A percentile compares a stretch with the other conserved stretches of the same genome.
Conservation (phyloP, 2,888 invertebrate genomes). For the Euproctis similis region DNA sequence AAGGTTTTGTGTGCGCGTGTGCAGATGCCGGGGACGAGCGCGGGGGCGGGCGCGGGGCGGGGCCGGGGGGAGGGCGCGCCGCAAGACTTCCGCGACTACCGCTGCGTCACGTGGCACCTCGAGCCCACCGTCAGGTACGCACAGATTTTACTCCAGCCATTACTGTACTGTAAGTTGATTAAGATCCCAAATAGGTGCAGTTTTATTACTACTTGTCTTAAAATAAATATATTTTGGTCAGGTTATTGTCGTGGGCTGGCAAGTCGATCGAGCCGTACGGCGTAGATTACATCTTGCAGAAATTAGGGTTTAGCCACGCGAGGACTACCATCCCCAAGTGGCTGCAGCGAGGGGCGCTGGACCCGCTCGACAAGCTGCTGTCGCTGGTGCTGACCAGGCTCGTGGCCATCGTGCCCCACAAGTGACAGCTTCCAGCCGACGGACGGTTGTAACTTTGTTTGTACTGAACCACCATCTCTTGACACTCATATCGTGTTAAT, state of each 20-base stretch:
- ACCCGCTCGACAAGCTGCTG: conserved; percentile 94
- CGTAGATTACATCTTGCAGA: conserved; percentile 98
- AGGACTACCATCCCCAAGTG: conserved; percentile 99
- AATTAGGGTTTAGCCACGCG: conserved; percentile 97
- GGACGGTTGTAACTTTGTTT: too few species aligned
- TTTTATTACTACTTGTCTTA: too few species aligned
- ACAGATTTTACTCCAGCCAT: too few species aligned
- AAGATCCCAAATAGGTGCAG: too few species aligned
- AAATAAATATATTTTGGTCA: conserved; percentile 26
- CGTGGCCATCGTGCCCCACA: conserved; percentile 76
- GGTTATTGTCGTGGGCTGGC: conserved; percentile 90
- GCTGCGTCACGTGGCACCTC: conserved; percentile 90
- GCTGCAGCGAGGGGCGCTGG: conserved; percentile 98
- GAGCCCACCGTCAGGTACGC: conserved; percentile 92
- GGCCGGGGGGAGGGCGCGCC: conserved; percentile 66
- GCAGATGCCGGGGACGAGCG: conserved; percentile 40
- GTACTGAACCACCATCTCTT: too few species aligned
- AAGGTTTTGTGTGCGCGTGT: background rate
- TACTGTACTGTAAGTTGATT: too few species aligned
- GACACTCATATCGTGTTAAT: too few species aligned
- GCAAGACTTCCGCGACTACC: conserved; percentile 6
- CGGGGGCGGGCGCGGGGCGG: conserved; percentile 27
- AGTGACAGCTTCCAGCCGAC: too few species aligned
- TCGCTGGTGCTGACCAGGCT: conserved; percentile 86
- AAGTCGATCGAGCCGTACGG: conserved; percentile 99